phyloP scores from a whole-genome alignment of 1,140 invertebrate genomes.

The Drosophila varians region DNA sequence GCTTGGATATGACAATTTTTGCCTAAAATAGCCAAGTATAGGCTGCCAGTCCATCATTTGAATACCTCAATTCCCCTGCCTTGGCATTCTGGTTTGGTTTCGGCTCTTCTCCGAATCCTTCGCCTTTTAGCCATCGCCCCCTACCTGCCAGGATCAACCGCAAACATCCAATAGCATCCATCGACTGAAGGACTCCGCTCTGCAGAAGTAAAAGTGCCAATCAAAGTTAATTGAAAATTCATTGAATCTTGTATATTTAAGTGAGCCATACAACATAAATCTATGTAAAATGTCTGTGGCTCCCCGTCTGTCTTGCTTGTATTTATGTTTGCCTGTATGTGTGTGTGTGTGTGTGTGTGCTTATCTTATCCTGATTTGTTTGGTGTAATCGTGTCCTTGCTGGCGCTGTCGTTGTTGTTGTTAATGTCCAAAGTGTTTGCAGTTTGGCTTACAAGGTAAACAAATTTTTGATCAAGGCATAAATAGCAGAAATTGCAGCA shows the following conservation, averaged over 20 bases:
- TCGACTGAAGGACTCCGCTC: background rate
- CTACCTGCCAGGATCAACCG: slow-evolving; percentile 18
- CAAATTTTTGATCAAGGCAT: slow-evolving; percentile 67
- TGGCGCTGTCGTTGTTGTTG: slow-evolving; percentile 16
- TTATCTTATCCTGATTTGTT: slow-evolving; percentile 21
- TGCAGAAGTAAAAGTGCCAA: slow-evolving; percentile 75
- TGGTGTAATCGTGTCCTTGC: slow-evolving; percentile 27
- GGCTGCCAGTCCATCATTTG: slow-evolving; percentile 54
- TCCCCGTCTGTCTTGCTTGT: slow-evolving; percentile 10
- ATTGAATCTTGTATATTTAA: slow-evolving; percentile 81
- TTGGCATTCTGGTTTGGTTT: slow-evolving; percentile 18
- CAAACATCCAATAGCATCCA: slow-evolving; percentile 28
- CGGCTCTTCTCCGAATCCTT: background rate
- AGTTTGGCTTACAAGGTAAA: slow-evolving; percentile 76
- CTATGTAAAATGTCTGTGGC: slow-evolving; percentile 25
- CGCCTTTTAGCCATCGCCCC: background rate
- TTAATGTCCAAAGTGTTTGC: slow-evolving; percentile 45
- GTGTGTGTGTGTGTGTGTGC: slow-evolving; percentile 29
- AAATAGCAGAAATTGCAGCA: slow-evolving; percentile 48
- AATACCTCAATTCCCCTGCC: slow-evolving; percentile 37
- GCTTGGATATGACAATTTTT: slow-evolving; percentile 20
- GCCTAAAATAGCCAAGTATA: slow-evolving; percentile 18
- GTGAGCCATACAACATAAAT: slow-evolving; percentile 66
- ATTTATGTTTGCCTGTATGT: slow-evolving; percentile 6
- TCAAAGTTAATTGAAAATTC: slow-evolving; percentile 82